Conservation (phyloP, 2,797 vertebrate species). For the Molossus alvarezi region DNA sequence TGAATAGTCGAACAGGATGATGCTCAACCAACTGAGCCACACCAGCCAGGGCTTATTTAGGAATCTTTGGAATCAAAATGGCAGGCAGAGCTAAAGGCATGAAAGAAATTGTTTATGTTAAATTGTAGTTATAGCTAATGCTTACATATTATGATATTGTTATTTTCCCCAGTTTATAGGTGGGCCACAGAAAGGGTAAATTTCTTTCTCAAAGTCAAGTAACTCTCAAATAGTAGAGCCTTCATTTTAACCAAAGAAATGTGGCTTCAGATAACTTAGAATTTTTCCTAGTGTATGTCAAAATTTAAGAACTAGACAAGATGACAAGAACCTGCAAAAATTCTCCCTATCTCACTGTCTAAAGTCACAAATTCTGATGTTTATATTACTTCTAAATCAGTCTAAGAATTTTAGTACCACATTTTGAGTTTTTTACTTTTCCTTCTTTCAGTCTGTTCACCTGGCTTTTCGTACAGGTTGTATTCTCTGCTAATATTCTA, state of each 20-base stretch:
- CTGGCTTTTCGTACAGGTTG: neutral
- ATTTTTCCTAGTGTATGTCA: neutral
- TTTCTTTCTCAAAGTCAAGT: neutral
- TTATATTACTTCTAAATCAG: neutral
- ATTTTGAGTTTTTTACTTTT: neutral
- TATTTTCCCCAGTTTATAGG: neutral
- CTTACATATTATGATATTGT: neutral
- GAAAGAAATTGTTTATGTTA: neutral
- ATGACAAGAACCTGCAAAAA: neutral
- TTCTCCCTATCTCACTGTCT: neutral
- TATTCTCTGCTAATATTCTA: neutral
- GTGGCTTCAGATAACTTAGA: neutral
- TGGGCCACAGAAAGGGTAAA: neutral
- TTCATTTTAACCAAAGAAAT: neutral
- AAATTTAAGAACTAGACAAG: constrained; percentile 26
- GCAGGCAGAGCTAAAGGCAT: neutral
- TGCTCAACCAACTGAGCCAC: no score
- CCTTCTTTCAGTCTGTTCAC: neutral
- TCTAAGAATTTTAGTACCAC: neutral
- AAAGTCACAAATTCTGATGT: neutral
- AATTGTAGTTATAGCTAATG: neutral
- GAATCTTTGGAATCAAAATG: neutral
- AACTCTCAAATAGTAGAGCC: neutral
- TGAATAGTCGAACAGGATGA: no score
- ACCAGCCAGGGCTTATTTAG: neutral